Evolutionary conservation across 2,797 vertebrate genomes (phyloP), one percentile per base, ranked within the genome.

Genomic region (Adrianichthys oophorus): DNA sequence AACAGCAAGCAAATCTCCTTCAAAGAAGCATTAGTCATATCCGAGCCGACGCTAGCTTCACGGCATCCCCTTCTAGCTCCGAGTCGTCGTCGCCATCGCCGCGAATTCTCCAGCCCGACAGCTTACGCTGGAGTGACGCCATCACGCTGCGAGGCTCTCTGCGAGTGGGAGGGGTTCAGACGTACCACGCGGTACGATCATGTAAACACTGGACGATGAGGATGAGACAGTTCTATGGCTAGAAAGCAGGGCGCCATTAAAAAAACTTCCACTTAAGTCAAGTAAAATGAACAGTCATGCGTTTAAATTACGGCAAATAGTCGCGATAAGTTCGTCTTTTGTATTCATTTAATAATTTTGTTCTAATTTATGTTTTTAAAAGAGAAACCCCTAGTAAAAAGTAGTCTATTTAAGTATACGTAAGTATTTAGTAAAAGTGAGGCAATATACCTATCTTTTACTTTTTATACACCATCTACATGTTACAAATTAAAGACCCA

Each of bases 31-130:
- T 72, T 47, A 69, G 76, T 83, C 84, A 83, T 85, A 74, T 87
- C 85, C 78, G 64, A 79, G 83, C 83, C 79, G 80, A 88, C 70
- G 80, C 85, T 80, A 85, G 82, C 78, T 82, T 84, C 82, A 85
- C 78, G 72, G 78, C 78, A 85, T 83, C 86, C 81, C 72, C 62
- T 32, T 74, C 69, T 62, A 69, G 68, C 74, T 52, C 66, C 41
- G 63, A 85, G 80, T 67, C 70, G 72, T 83, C 83, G 85, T 82
- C 89, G 83, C 86, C 91, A 91, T 91, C 88, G 68, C 85, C 76
- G 87, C 82, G 76, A 88, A 80, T 54, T 79, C 84, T 79, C 79
- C 76, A 84, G 77, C 83, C 85, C 79, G 47, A 75, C 72, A 70
- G 60, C 37, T 50, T 43, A 82, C 78, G 82, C 80, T 37, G 26